phyloP scores from a whole-genome alignment of 2,113 vertebrate genomes.

The Nothobranchius furzeri region DNA sequence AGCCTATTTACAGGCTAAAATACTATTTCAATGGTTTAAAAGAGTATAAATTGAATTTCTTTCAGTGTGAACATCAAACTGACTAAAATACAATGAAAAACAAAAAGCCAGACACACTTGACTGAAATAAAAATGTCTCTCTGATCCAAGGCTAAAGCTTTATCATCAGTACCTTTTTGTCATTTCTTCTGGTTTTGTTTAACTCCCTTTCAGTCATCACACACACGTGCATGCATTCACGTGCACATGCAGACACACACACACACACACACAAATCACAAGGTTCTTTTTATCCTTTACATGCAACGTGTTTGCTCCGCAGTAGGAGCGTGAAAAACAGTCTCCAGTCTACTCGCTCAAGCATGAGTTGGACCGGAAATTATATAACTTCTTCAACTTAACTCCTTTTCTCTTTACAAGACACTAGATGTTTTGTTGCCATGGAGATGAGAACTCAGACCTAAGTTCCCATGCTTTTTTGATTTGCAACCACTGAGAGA shows the following conservation, averaged over 20 bases:
- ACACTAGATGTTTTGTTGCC: constrained; percentile 54
- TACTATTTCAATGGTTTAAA: neutral
- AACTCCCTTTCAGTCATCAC: constrained; percentile 28
- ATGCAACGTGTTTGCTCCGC: constrained; percentile 39
- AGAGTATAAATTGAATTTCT: constrained; percentile 13
- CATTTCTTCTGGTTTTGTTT: constrained; percentile 39
- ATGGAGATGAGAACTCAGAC: constrained; percentile 49
- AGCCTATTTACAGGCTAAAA: constrained; percentile 29
- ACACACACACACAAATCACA: neutral
- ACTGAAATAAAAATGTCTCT: constrained; percentile 38
- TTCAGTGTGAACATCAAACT: constrained; percentile 21
- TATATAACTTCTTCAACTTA: constrained; percentile 55
- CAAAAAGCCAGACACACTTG: constrained; percentile 17
- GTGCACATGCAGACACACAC: constrained; percentile 7
- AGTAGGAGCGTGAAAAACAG: constrained; percentile 30
- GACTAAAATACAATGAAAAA: neutral
- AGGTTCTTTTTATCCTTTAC: constrained; percentile 35
- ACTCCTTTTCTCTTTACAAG: constrained; percentile 42
- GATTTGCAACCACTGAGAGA: constrained; percentile 30
- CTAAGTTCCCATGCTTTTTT: constrained; percentile 34
- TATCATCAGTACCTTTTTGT: constrained; percentile 27
- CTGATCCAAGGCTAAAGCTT: constrained; percentile 29
- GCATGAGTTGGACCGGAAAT: constrained; percentile 44
- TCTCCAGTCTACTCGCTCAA: constrained; percentile 34
- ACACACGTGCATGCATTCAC: constrained; percentile 5